phyloP scores from a whole-genome alignment of 2,888 invertebrate species.

The Frankliniella intonsa region DNA sequence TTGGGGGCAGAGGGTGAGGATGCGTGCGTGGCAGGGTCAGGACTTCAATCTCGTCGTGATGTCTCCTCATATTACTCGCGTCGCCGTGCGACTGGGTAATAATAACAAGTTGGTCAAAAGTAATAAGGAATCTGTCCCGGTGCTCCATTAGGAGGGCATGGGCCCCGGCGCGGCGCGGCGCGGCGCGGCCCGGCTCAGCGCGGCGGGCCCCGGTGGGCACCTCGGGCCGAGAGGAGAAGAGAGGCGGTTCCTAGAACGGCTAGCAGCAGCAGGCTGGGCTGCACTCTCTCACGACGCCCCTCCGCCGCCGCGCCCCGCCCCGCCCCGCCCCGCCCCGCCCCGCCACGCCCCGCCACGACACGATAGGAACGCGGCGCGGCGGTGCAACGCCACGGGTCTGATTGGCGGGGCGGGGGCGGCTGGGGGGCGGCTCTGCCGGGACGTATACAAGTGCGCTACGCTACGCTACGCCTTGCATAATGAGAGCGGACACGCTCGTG shows the following conservation, averaged over 20 bases:
- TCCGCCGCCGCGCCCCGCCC: background rate
- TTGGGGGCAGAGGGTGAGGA: too few relatives aligned
- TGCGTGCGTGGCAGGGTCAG: background rate
- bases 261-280: slow-evolving; percentile 39
- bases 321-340: background rate
- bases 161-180: background rate
- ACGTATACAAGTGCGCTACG: too few relatives aligned
- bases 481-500: too few relatives aligned
- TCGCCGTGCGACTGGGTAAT: background rate
- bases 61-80: background rate
- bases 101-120: slow-evolving; percentile 22
- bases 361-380: slow-evolving; percentile 38
- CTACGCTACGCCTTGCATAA: too few relatives aligned
- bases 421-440: too few relatives aligned
- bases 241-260: slow-evolving; percentile 40
- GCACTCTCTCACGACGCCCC: slow-evolving; percentile 43
- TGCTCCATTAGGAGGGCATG: background rate
- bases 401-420: too few relatives aligned
- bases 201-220: slow-evolving; percentile 35
- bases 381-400: slow-evolving; percentile 18
- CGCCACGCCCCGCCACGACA: background rate
- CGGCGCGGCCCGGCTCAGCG: background rate
- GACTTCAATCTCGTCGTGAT: background rate
- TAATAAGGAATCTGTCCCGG: slow-evolving; percentile 23
- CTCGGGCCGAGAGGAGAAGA: slow-evolving; percentile 40